These are phyloP conservation scores for Chionodraco myersi DNA, from an alignment of 2,113 vertebrate species.

Conservation along the genomic window DNA sequence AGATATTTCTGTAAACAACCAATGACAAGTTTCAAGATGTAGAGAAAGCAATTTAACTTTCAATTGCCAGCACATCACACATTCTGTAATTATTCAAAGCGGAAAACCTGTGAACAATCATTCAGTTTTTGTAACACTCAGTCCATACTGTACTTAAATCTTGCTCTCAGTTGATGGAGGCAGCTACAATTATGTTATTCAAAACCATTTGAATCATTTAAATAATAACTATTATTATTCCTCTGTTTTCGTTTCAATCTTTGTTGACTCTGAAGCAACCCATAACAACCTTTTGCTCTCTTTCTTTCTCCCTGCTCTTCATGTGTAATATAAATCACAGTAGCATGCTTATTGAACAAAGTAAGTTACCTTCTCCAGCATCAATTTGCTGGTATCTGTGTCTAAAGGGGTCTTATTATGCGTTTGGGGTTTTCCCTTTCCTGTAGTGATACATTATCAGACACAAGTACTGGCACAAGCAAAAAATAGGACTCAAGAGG, in stretches of 20 bases:
- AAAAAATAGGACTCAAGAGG: too few relatives aligned
- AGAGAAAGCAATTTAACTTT: neutral
- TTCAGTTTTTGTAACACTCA: too few relatives aligned
- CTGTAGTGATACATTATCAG: too few relatives aligned
- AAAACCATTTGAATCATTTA: neutral
- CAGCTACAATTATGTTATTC: neutral
- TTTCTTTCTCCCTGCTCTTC: neutral
- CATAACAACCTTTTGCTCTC: neutral
- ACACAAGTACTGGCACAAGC: too few relatives aligned
- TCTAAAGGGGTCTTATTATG: too few relatives aligned
- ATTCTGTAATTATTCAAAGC: neutral
- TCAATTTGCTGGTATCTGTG: too few relatives aligned
- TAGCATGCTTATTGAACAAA: too few relatives aligned
- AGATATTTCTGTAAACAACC: constrained; percentile 7
- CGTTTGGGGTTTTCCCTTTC: too few relatives aligned
- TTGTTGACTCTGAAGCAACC: neutral
- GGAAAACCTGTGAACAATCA: too few relatives aligned
- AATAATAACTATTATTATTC: neutral
- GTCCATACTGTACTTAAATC: neutral
- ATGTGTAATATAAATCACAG: neutral
- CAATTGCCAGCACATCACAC: neutral
- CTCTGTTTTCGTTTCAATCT: neutral
- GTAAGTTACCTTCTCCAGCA: too few relatives aligned
- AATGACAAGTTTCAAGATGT: neutral
- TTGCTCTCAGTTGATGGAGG: neutral